Evolutionary conservation across 2,113 vertebrate genomes (phyloP), one percentile per base, ranked within the genome.

Genomic region (Ictalurus furcatus): DNA sequence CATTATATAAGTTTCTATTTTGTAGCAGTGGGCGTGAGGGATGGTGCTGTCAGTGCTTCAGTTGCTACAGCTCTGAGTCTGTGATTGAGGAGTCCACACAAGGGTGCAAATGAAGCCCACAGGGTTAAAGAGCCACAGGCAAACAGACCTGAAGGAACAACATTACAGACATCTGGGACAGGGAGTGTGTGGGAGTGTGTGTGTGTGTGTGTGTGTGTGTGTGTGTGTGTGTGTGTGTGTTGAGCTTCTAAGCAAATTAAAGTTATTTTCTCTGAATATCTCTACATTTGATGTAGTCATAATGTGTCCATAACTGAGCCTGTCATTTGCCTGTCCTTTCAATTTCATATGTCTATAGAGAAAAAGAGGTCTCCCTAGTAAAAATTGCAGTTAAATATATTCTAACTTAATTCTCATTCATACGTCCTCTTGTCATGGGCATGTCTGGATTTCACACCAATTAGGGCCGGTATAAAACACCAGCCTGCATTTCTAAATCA

Each of bases 81-180:
- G 92, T 95, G 95, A 95, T 95, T 94, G 94, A 95, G 90, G 89
- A 92, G 90, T 95, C 93, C 91, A 93, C 95, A 96, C 95, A 71
- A 2, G 92, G 93, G 95, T 94, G 95, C 87, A 96, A 96, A 96
- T 96, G 94, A 96, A 95, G 89, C 88, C 89, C 86, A 89, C 71
- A 17, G 93, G 94, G 95, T 90, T 89, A 90, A 79, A 56, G 92
- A 94, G 94, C 93, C 94, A 92, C 90, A 40, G 91, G 93, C 95
- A 95, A 95, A 95, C 93, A 95, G 91, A 91, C 93, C 94, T 92
- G 92, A 93, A 94, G 91, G 90, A 93, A 93, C 90, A 92, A 92
- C 92, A 94, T 95, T 94, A 95, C 94, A 92, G 79, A 90, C 93
- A 94, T 92, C 92, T 94, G 94, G 92, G 79, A 74, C 90, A 88